These are phyloP conservation scores for Megalops cyprinoides DNA, from an alignment of 2,797 vertebrate species.

Conservation along the genomic window DNA sequence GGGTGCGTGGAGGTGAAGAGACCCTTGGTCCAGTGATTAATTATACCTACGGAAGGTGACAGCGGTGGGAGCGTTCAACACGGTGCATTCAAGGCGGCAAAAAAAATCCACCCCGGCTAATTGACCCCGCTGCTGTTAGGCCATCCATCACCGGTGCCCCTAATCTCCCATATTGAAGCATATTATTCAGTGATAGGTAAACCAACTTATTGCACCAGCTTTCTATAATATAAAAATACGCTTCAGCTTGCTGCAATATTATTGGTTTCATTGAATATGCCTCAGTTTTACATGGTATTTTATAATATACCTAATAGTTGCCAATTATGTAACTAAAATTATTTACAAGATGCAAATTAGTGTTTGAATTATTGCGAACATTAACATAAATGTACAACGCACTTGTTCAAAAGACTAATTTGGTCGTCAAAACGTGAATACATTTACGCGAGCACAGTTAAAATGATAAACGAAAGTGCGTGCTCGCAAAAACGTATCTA, in stretches of 20 bases:
- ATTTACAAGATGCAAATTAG: too few species aligned
- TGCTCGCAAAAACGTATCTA: too few species aligned
- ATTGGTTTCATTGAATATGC: too few species aligned
- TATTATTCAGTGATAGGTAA: constrained; percentile 75
- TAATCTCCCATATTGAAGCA: constrained; percentile 65
- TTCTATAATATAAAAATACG: constrained; percentile 53
- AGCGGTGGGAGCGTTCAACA: constrained; percentile 60
- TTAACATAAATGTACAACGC: too few species aligned
- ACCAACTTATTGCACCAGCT: constrained; percentile 59
- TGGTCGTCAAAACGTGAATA: too few species aligned
- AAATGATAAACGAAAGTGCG: too few species aligned
- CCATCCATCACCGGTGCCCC: constrained; percentile 76
- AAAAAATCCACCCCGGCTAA: constrained; percentile 70
- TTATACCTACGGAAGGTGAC: constrained; percentile 68
- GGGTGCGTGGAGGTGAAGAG: constrained; percentile 64
- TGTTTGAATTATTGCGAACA: too few species aligned
- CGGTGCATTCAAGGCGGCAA: constrained; percentile 58
- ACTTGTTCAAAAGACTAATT: too few species aligned
- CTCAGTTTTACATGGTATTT: too few species aligned
- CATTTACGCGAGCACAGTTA: too few species aligned
- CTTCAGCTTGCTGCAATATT: too few species aligned
- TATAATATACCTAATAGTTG: not conserved
- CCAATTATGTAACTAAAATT: too few species aligned
- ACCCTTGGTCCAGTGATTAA: constrained; percentile 71
- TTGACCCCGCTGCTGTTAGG: constrained; percentile 78